These are phyloP conservation scores for Neodiprion fabricii DNA, from an alignment of 1,140 invertebrate genomes.

Conservation along the genomic window DNA sequence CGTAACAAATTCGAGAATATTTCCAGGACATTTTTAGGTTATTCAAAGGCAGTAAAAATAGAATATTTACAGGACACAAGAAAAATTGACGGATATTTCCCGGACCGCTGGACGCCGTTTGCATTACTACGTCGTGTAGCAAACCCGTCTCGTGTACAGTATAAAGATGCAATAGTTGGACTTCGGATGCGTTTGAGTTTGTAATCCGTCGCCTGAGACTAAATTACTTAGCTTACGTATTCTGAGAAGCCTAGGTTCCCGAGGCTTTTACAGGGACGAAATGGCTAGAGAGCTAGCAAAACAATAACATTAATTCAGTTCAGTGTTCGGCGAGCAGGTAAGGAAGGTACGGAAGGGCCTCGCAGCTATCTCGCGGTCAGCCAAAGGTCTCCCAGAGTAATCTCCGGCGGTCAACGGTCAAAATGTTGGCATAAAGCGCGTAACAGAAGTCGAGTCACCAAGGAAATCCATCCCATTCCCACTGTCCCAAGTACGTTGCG, in stretches of 20 bases:
- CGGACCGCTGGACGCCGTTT: too few relatives aligned
- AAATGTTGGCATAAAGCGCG: constrained; percentile 30
- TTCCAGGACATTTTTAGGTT: too few relatives aligned
- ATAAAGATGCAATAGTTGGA: too few relatives aligned
- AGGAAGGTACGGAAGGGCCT: constrained; percentile 25
- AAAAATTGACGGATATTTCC: too few relatives aligned
- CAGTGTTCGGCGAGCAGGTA: constrained; percentile 27
- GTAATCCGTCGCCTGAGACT: neutral
- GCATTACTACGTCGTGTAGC: too few relatives aligned
- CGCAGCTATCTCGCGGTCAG: constrained; percentile 38
- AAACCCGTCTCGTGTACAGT: too few relatives aligned
- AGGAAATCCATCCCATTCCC: constrained; percentile 6
- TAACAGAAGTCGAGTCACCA: constrained; percentile 1
- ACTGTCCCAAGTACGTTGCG: constrained; percentile 31
- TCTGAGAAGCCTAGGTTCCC: constrained; percentile 22
- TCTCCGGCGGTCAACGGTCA: constrained; percentile 52
- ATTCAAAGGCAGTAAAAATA: too few relatives aligned
- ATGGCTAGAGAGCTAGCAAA: constrained; percentile 44
- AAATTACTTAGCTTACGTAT: neutral
- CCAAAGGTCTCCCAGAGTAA: constrained; percentile 42
- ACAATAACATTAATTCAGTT: constrained; percentile 59
- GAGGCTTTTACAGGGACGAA: constrained; percentile 35
- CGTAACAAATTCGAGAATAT: too few relatives aligned
- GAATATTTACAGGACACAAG: too few relatives aligned
- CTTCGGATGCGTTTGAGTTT: too few relatives aligned